Evolutionary conservation across 2,888 invertebrate species (phyloP).

Genomic region (Stramonita haemastoma): DNA sequence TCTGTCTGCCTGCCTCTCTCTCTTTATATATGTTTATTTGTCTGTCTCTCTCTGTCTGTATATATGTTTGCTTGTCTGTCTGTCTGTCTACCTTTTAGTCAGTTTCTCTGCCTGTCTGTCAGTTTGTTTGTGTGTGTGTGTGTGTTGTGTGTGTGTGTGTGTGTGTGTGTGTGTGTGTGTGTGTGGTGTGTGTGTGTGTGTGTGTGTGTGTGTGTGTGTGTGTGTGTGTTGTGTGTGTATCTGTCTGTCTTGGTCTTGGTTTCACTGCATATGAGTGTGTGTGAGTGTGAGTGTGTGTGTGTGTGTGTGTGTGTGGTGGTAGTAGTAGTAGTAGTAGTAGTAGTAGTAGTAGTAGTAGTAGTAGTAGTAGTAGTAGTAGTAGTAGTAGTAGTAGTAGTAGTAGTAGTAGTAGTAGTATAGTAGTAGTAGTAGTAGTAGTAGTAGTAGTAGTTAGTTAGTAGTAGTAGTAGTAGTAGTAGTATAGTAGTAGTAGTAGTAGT

Average conservation of each 20-base stretch:
- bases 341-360: no score
- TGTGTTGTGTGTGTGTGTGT: not conserved
- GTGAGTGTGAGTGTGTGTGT: not conserved
- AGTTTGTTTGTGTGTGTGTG: conserved; percentile 20
- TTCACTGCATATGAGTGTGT: not conserved
- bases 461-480: no score
- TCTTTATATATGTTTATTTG: conserved; percentile 9
- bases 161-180: not conserved
- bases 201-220: not conserved
- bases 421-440: no score
- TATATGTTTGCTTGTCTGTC: not conserved
- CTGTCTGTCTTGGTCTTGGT: not conserved
- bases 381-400: no score
- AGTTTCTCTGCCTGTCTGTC: no score
- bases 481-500: no score
- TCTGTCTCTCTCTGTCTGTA: no score
- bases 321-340: no score
- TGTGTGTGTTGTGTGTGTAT: not conserved
- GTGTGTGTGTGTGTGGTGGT: not conserved
- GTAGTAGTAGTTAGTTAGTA: no score
- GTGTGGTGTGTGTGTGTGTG: not conserved
- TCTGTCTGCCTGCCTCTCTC: not conserved
- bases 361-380: no score
- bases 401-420: no score
- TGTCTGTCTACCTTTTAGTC: conserved; percentile 27